phyloP scores from a whole-genome alignment of 2,113 vertebrate genomes.

The Trogon surrucura region DNA sequence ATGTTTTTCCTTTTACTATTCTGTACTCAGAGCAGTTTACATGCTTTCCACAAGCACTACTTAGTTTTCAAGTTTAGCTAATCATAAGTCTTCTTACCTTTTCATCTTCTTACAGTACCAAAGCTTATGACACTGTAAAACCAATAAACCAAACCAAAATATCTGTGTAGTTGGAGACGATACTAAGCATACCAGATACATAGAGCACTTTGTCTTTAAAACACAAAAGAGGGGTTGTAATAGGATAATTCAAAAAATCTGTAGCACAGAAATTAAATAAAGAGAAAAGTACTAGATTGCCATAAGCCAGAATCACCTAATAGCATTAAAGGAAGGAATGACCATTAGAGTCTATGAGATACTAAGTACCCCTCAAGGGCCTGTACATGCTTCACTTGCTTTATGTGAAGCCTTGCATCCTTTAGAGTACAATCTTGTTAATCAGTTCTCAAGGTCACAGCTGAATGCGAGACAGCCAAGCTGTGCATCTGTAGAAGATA shows the following conservation, averaged over 20 bases:
- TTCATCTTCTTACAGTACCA: background rate
- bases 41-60: background rate
- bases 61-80: background rate
- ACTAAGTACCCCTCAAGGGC: slow-evolving; percentile 46
- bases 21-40: background rate
- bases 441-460: slow-evolving; percentile 57
- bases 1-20: background rate
- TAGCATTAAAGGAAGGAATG: slow-evolving; percentile 53
- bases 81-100: background rate
- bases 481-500: background rate
- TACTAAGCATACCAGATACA: background rate
- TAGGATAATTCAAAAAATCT: slow-evolving; percentile 25
- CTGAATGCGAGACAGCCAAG: background rate
- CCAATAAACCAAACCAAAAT: background rate
- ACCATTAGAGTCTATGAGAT: slow-evolving; percentile 29
- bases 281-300: slow-evolving; percentile 11
- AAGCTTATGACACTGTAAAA: background rate
- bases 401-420: slow-evolving; percentile 13
- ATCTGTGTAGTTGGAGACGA: background rate
- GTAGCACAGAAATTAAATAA: slow-evolving; percentile 27
- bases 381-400: slow-evolving; percentile 43
- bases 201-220: background rate
- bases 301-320: slow-evolving; percentile 31
- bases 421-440: slow-evolving; percentile 25
- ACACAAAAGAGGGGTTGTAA: background rate